These are phyloP conservation scores for Macroglossus sobrinus DNA, from an alignment of 2,113 vertebrate genomes.

Conservation along the genomic window DNA sequence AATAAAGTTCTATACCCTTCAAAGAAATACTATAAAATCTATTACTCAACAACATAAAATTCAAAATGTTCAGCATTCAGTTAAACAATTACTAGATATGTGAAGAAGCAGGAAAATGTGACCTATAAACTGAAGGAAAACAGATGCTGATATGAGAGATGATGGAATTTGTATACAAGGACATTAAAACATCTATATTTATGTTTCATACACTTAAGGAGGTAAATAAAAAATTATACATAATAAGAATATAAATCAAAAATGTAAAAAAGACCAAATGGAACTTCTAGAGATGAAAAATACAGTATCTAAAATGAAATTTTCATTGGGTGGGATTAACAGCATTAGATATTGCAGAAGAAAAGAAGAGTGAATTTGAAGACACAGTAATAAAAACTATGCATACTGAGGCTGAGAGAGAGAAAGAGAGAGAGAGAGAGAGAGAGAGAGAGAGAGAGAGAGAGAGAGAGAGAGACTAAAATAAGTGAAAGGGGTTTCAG, in stretches of 20 bases:
- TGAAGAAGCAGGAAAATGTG: neutral
- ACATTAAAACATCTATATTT: neutral
- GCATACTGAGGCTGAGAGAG: neutral
- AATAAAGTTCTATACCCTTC: neutral
- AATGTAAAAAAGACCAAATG: neutral
- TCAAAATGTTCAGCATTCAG: neutral
- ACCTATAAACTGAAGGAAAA: neutral
- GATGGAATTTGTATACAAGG: neutral
- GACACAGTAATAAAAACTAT: neutral
- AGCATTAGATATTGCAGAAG: neutral
- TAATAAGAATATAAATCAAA: slow-evolving; percentile 8
- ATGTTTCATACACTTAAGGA: neutral
- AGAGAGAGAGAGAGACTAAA: neutral
- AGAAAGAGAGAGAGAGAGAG: neutral
- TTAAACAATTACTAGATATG: slow-evolving; percentile 18
- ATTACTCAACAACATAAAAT: neutral
- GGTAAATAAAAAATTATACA: neutral
- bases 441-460: neutral
- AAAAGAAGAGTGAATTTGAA: slow-evolving; percentile 12
- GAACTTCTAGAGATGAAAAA: neutral
- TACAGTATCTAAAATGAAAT: neutral
- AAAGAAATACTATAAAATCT: neutral
- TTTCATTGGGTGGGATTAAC: neutral
- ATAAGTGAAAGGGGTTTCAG: neutral
- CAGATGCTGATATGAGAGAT: slow-evolving; percentile 8